Evolutionary conservation across 2,113 vertebrate genomes (phyloP).

Genomic region (Alces alces): DNA sequence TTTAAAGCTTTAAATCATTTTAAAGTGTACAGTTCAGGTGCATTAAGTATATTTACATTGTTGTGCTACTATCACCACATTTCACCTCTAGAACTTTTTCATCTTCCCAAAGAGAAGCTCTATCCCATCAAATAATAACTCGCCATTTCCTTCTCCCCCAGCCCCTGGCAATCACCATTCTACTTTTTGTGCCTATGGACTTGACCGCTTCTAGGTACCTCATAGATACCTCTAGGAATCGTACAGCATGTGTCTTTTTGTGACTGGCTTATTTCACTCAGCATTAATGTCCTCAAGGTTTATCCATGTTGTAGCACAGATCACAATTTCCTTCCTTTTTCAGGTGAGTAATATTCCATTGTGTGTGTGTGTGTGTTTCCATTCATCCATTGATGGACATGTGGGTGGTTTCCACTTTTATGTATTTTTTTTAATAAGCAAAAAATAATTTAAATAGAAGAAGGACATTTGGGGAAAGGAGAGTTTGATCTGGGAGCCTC

Average conservation of each 20-base stretch:
- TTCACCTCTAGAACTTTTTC: neutral
- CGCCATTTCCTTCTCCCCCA: neutral
- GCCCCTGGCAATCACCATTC: neutral
- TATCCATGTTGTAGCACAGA: neutral
- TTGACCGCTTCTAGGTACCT: neutral
- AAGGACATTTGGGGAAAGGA: neutral
- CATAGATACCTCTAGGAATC: neutral
- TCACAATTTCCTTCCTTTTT: neutral
- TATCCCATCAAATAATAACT: neutral
- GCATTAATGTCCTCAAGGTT: neutral
- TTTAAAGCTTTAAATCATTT: neutral
- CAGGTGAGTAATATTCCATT: neutral
- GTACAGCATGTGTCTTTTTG: neutral
- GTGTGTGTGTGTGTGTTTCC: accelerated
- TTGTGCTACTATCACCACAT: accelerated
- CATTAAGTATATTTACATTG: neutral
- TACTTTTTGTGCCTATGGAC: neutral
- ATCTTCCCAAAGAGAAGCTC: neutral
- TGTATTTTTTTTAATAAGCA: neutral
- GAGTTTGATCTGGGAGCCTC: neutral
- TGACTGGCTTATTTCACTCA: neutral
- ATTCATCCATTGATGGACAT: neutral
- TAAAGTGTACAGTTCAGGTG: neutral
- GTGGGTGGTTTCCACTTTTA: neutral
- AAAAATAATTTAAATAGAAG: neutral